Evolutionary conservation across 2,888 invertebrate genomes (phyloP).

Genomic region (Leptopterna dolabrata): DNA sequence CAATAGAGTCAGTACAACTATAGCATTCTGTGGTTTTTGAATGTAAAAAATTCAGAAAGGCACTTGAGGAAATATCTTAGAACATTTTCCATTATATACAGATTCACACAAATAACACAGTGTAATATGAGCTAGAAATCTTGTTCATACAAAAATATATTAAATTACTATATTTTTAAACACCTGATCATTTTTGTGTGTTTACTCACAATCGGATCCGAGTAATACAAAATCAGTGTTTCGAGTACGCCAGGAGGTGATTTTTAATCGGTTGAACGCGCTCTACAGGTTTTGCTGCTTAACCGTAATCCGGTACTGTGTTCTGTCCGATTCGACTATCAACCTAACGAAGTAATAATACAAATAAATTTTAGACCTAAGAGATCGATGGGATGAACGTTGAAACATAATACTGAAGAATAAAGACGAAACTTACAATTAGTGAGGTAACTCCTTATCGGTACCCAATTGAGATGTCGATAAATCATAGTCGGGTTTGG

Average conservation of each 20-base stretch:
- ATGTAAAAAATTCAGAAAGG: neutral
- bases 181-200: neutral
- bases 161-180: neutral
- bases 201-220: neutral
- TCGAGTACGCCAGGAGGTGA: neutral
- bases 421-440: neutral
- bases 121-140: neutral
- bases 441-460: neutral
- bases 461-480: neutral
- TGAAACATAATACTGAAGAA: neutral
- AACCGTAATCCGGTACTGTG: neutral
- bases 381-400: neutral
- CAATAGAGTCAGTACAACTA: neutral
- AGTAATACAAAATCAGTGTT: neutral
- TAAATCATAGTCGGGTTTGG: neutral
- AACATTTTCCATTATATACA: neutral
- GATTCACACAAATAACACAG: constrained; percentile 3
- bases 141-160: constrained; percentile 9
- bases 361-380: neutral
- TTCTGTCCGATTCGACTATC: neutral
- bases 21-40: neutral
- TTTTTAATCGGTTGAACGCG: neutral
- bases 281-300: neutral
- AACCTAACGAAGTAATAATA: neutral
- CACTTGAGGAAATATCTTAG: neutral